Evolutionary conservation across 2,888 invertebrate genomes (phyloP), one percentile per base, ranked within the genome.

Genomic region (Apodemia mormo): DNA sequence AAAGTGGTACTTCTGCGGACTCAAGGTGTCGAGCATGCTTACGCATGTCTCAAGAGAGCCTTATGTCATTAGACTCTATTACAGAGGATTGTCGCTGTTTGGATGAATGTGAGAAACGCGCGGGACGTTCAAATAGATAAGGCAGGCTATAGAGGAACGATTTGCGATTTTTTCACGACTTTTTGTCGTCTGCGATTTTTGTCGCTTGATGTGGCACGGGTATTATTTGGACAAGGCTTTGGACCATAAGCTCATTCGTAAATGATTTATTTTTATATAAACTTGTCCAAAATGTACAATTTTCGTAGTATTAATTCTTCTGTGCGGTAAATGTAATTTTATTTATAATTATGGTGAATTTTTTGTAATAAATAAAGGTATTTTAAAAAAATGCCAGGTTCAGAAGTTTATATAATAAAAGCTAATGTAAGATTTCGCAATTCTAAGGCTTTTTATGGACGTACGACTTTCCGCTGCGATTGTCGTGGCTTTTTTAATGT

Each of bases 31-130:
- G 88, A 2, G 78, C 89, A 0, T 93, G 93, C 65, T 72, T 92
- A 0, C 76, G 93, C 8, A 87, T 85, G 0, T 93, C 93, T 0
- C 93, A 93, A 37, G 94, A 94, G 70, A 93, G 93, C 68, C 76
- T 94, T 0, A 90, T 93, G 86, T 93, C 93, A 0, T 61, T 93
- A 2, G 93, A 93, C 65, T 93, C 93, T 0, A 92, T 93, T 0
- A 89, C 86, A 0, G 93, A 94, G 72, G 93, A 93, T 71, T 92
- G 92, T 45, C 79, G 84, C 29, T 92, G 92, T 64, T 77, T 80
- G 0, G 85, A 84, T 0, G 86, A 88, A 0, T 82, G 84, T 65
- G 91, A 89, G 2, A 87, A 86, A 61, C 80, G 76, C 30, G 65
- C 68, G 81, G 0, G 61, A 14, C 84, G 85, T n/a, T 86, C 88